These are phyloP conservation scores for Argya squamiceps DNA, from an alignment of 2,797 vertebrate genomes.

Conservation along the genomic window DNA sequence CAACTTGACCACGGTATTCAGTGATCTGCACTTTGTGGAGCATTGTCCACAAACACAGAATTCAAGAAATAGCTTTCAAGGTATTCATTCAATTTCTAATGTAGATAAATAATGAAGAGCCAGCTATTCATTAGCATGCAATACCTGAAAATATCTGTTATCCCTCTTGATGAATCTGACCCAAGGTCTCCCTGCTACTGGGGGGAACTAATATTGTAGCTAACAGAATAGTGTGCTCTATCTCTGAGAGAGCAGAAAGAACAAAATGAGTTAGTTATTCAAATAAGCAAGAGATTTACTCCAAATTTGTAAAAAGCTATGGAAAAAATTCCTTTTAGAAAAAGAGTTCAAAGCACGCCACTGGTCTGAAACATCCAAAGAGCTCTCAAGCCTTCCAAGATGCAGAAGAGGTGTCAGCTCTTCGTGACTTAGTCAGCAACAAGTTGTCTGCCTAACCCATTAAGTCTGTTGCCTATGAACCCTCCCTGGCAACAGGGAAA, in stretches of 20 bases:
- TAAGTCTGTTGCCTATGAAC: not conserved
- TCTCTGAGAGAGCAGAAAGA: not conserved
- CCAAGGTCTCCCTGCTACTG: constrained; percentile 2
- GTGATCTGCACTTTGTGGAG: not conserved
- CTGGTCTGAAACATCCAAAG: not conserved
- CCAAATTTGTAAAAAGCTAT: not conserved
- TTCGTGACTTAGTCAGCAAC: not conserved
- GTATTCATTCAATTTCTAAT: constrained; percentile 14
- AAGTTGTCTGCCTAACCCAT: not conserved
- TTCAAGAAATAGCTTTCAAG: constrained; percentile 33
- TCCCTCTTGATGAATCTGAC: constrained; percentile 47
- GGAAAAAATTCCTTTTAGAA: not conserved
- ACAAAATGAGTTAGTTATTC: not conserved
- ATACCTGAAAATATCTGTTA: constrained; percentile 42
- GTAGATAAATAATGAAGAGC: constrained; percentile 29
- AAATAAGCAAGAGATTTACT: not conserved
- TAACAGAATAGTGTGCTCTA: not conserved
- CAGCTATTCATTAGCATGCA: constrained; percentile 54
- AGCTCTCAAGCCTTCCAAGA: not conserved
- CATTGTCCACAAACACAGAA: not conserved
- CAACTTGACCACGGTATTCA: not conserved
- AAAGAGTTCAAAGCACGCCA: not conserved
- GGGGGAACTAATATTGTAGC: not conserved
- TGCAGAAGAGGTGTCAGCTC: not conserved
- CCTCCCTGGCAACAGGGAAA: not conserved